Base-by-base conservation (phyloP, 2,888 invertebrate genomes). In the Lasioglossum pauxillum region DNA sequence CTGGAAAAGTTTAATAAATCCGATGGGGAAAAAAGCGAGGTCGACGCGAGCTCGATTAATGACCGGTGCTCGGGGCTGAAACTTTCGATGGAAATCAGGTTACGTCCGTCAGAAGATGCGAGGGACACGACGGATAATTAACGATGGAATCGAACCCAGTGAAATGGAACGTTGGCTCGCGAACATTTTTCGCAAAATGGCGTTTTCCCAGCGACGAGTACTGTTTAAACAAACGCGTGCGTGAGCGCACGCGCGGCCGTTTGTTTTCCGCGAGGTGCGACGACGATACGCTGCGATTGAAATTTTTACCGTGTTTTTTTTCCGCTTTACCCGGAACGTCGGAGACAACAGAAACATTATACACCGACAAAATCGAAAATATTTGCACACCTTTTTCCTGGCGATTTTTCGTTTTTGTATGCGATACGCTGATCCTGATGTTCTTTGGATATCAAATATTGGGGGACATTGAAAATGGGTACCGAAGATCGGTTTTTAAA, bases 71-170 rank as follows among this genome's bases (percentile, higher is more conserved):
- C 16, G 53, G 67, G 60, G 14, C 8, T 41, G 14, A 53, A 72
- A 78, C 75, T 72, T 82, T 75, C 78, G 69, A 82, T 82, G 74
- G 46, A 83, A 85, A 83, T 83, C 79, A n/a, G 73, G 76, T 83
- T 79, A 83, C 76, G 67, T 83, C 76, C 8, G 27, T 69, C 82
- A 41, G 78, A 82, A 82, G 41, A 49, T 27, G 31, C 74, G 53
- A 16, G 64, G 31, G 49, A 23, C 19, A 31, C 31, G 60, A 64
- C 75, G 23, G 76, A 82, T 81, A 81, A 81, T 83, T 73, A 83
- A 81, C 60, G 49, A 44, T 16, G 31, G 71, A 41, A 53, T 67
- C 53, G 35, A 64, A 27, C 60, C n/a, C 35, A 35, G 49, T 16
- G 57, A 76, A 81, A 81, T 53, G 49, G 16, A 46, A 71, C 23